phyloP scores from a whole-genome alignment of 2,888 invertebrate species.

The Sarcophaga variegata region DNA sequence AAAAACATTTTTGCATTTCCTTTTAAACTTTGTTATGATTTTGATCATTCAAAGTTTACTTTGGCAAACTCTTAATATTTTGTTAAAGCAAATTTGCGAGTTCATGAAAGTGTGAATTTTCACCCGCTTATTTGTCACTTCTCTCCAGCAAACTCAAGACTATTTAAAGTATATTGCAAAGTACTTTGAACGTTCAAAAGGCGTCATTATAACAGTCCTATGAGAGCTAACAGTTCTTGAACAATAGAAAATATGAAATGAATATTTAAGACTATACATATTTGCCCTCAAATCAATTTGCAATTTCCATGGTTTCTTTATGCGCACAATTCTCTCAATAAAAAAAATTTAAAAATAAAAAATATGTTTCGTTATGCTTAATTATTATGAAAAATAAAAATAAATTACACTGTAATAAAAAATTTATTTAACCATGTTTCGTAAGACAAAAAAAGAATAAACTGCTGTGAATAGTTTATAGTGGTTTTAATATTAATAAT shows the following conservation, averaged over 20 bases:
- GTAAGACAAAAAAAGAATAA: conserved; percentile 68
- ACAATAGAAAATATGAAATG: background rate
- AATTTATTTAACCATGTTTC: conserved; percentile 64
- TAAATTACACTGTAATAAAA: conserved; percentile 16
- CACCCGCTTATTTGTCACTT: too few relatives aligned
- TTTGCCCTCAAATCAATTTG: background rate
- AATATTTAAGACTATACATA: background rate
- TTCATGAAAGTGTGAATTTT: too few relatives aligned
- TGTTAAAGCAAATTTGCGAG: too few relatives aligned
- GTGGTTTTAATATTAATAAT: conserved; percentile 75
- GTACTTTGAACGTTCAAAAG: too few relatives aligned
- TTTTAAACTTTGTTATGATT: too few relatives aligned
- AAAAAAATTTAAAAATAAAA: conserved; percentile 30
- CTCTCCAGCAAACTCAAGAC: too few relatives aligned
- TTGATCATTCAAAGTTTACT: too few relatives aligned
- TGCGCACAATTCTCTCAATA: conserved; percentile 39
- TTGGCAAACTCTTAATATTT: too few relatives aligned
- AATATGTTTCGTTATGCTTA: conserved; percentile 31
- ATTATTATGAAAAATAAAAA: conserved; percentile 11
- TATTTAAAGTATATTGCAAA: too few relatives aligned
- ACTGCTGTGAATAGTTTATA: conserved; percentile 81
- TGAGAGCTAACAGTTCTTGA: too few relatives aligned
- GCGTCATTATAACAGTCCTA: too few relatives aligned
- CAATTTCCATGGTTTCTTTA: conserved; percentile 30
- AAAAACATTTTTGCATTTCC: too few relatives aligned